These are phyloP conservation scores for Petrocephalus sullivani DNA, from an alignment of 2,797 vertebrate genomes.

Conservation along the genomic window DNA sequence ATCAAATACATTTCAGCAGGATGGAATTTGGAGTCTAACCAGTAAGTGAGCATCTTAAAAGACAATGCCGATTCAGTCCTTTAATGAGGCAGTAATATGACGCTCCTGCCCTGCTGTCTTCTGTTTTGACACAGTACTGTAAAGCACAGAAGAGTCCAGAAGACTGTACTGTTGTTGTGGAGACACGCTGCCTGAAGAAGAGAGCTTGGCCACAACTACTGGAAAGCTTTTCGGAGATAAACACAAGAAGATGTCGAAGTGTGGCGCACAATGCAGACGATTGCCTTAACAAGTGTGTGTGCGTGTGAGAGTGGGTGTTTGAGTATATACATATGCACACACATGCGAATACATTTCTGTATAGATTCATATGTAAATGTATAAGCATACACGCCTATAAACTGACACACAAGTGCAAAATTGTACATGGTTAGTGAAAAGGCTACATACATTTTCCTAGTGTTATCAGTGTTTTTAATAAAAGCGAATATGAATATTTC, in stretches of 20 bases:
- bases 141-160: slow-evolving; percentile 22
- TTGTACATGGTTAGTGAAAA: neutral
- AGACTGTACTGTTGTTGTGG: slow-evolving; percentile 8
- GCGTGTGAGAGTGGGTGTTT: neutral
- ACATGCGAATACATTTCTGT: neutral
- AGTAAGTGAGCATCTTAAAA: neutral
- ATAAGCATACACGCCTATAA: neutral
- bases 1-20: neutral
- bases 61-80: neutral
- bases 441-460: slow-evolving; percentile 55
- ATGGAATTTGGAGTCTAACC: neutral
- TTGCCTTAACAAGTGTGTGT: slow-evolving; percentile 67
- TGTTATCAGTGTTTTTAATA: slow-evolving; percentile 66
- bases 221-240: neutral
- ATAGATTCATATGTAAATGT: neutral
- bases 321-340: slow-evolving; percentile 59
- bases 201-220: neutral
- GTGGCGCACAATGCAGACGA: slow-evolving; percentile 58
- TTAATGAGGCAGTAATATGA: neutral
- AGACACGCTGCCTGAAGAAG: slow-evolving; percentile 6
- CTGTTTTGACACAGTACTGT: slow-evolving; percentile 21
- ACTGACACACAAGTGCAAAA: neutral
- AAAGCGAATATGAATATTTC: slow-evolving; percentile 75
- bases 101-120: neutral
- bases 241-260: slow-evolving; percentile 42